Conservation (phyloP, 2,113 vertebrate species). For the Varanus komodoensis region DNA sequence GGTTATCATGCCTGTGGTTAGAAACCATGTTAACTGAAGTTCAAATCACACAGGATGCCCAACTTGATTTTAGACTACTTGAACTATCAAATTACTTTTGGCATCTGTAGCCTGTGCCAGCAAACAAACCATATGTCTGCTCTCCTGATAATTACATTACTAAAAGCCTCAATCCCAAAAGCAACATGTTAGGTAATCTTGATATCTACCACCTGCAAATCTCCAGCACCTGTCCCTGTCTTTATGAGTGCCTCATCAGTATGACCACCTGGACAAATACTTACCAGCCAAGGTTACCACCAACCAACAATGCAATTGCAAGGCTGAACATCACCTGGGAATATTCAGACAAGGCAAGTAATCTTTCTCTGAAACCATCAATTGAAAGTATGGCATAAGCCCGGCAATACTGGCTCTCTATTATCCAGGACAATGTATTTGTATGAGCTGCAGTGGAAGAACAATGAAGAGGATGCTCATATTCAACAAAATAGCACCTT, state of each 20-base stretch:
- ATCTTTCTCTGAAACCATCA: background rate
- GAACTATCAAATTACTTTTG: slow-evolving; percentile 23
- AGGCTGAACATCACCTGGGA: background rate
- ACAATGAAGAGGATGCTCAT: too few relatives aligned
- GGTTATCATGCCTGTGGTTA: background rate
- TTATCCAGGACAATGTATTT: background rate
- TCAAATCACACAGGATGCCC: background rate
- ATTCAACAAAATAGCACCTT: too few relatives aligned
- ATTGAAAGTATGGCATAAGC: background rate
- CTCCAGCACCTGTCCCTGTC: background rate
- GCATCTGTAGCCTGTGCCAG: background rate
- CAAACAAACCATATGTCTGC: slow-evolving; percentile 17
- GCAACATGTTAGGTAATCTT: background rate
- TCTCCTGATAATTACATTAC: background rate
- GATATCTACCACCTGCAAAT: background rate
- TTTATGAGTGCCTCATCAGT: background rate
- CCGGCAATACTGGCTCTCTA: background rate
- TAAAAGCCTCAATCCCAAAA: background rate
- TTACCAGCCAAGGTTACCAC: background rate
- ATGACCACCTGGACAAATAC: background rate
- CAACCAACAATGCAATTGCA: background rate
- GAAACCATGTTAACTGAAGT: background rate
- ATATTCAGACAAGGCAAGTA: background rate
- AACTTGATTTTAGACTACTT: slow-evolving; percentile 14
- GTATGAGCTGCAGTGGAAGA: too few relatives aligned